Conservation (phyloP, 2,113 vertebrate genomes). For the Physeter macrocephalus region DNA sequence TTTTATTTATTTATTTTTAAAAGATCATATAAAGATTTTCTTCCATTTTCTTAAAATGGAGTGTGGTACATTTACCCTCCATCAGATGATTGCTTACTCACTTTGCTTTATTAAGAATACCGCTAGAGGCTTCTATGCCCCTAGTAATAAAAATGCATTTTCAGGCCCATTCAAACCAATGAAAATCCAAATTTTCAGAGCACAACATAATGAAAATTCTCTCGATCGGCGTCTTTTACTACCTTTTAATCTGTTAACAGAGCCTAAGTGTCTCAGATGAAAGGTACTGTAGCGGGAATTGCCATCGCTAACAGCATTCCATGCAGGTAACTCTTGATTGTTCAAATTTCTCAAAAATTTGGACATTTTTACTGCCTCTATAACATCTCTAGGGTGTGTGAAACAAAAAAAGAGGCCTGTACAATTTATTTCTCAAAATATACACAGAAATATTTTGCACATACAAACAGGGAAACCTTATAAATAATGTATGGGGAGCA, state of each 20-base stretch:
- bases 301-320: constrained; percentile 48
- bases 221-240: constrained; percentile 67
- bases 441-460: constrained; percentile 25
- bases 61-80: constrained; percentile 55
- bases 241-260: constrained; percentile 71
- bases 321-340: constrained; percentile 66
- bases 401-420: constrained; percentile 26
- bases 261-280: constrained; percentile 35
- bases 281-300: constrained; percentile 39
- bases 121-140: constrained; percentile 36
- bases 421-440: constrained; percentile 53
- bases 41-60: no score
- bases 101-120: constrained; percentile 53
- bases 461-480: not conserved
- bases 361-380: constrained; percentile 60
- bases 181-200: constrained; percentile 45
- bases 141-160: constrained; percentile 59
- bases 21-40: no score
- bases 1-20: no score
- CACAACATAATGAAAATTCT: constrained; percentile 71
- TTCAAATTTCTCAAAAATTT: constrained; percentile 66
- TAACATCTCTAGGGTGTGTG: constrained; percentile 27
- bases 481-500: no score
- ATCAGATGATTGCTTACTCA: constrained; percentile 37
- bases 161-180: constrained; percentile 50